Evolutionary conservation across 2,113 vertebrate genomes (phyloP).

Genomic region (Rhynchopsitta pachyrhyncha): DNA sequence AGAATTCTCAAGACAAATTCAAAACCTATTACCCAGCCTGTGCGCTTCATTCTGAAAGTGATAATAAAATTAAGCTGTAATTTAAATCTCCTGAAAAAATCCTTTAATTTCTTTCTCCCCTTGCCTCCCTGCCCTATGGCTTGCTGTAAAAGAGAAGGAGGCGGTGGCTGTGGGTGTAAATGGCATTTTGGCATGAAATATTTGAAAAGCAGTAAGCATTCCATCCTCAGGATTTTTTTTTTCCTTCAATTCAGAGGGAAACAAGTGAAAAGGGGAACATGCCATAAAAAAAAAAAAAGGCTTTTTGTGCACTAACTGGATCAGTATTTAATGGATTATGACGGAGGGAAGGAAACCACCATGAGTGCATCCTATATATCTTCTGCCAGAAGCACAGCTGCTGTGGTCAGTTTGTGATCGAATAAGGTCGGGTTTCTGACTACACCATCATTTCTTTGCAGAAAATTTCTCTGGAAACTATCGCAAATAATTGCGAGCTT

Average conservation of each 20-base stretch:
- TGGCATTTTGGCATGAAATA: slow-evolving; percentile 68
- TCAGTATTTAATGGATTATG: slow-evolving; percentile 22
- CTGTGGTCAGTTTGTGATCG: slow-evolving; percentile 30
- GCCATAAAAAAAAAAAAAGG: slow-evolving; percentile 66
- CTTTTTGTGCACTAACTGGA: slow-evolving; percentile 71
- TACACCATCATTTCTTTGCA: slow-evolving; percentile 7
- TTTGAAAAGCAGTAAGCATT: slow-evolving; percentile 68
- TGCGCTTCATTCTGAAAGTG: neutral
- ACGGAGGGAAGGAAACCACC: slow-evolving; percentile 32
- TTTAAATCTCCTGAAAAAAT: neutral
- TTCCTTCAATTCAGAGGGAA: slow-evolving; percentile 14
- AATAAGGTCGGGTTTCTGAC: slow-evolving; percentile 63
- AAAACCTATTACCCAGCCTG: neutral
- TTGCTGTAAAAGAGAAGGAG: neutral
- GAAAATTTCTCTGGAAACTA: slow-evolving; percentile 38
- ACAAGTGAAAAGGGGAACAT: slow-evolving; percentile 29
- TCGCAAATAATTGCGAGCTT: slow-evolving; percentile 12
- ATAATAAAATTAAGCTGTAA: neutral
- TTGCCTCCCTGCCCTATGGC: neutral
- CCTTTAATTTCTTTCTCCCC: neutral
- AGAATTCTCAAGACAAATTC: neutral
- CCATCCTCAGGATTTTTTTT: slow-evolving; percentile 22
- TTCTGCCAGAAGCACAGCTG: slow-evolving; percentile 71
- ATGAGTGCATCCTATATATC: neutral
- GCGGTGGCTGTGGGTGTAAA: slow-evolving; percentile 55